Percentiles rank a stretch among this genome's conserved stretches.
Evolutionary conservation across 1,140 invertebrate species (phyloP).

Genomic region (Lepidurus packardi): DNA sequence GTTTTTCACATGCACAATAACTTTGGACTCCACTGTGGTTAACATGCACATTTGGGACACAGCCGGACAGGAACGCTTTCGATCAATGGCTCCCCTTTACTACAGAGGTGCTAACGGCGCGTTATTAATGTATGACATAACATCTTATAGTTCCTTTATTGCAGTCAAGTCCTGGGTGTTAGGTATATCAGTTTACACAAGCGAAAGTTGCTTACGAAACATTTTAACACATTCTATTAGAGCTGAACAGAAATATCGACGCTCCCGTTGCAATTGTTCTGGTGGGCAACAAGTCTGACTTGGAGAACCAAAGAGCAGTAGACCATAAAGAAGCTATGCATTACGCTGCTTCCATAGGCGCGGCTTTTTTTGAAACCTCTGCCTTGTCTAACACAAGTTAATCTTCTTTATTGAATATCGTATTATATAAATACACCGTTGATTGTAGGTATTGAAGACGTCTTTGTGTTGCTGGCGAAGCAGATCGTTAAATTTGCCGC

Average conservation of each 20-base stretch:
- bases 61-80: conserved; percentile 78
- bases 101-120: conserved; percentile 84
- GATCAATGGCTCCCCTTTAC: conserved; percentile 86
- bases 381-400: conserved; percentile 65
- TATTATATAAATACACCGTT: neutral
- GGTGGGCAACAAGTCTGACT: conserved; percentile 80
- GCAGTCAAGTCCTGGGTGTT: conserved; percentile 73
- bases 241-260: conserved; percentile 67
- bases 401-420: neutral
- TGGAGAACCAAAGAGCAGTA: conserved; percentile 59
- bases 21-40: conserved; percentile 55
- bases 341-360: conserved; percentile 76
- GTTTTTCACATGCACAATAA: conserved; percentile 77
- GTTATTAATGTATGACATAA: conserved; percentile 80
- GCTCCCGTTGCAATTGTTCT: conserved; percentile 67
- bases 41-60: conserved; percentile 86
- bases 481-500: neutral
- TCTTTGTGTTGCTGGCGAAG: neutral
- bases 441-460: neutral
- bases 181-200: conserved; percentile 45
- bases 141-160: conserved; percentile 61
- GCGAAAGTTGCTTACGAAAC: conserved; percentile 44
- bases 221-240: conserved; percentile 41
- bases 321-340: conserved; percentile 60
- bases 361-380: conserved; percentile 74